Percentiles rank a stretch among this genome's conserved stretches.
phyloP scores from a whole-genome alignment of 2,797 vertebrate genomes.

The Aplochiton taeniatus region DNA sequence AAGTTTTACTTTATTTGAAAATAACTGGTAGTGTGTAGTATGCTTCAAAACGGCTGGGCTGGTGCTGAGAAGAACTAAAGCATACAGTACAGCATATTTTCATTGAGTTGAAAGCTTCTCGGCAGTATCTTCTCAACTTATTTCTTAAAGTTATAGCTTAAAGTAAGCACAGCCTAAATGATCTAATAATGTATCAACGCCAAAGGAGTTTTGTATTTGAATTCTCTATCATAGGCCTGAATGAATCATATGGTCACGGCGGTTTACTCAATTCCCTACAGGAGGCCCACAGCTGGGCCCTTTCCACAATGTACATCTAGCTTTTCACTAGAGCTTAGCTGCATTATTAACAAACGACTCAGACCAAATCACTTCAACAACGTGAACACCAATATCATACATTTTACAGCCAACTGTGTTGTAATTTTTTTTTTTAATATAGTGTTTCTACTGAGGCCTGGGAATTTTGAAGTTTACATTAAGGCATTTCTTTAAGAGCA shows the following conservation, averaged over 20 bases:
- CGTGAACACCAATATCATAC: not conserved
- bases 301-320: constrained; percentile 42
- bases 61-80: too few species aligned
- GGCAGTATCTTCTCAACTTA: not conserved
- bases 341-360: constrained; percentile 14
- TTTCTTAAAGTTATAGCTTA: not conserved
- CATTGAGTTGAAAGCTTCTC: too few species aligned
- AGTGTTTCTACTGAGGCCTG: too few species aligned
- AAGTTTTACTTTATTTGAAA: not conserved
- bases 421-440: too few species aligned
- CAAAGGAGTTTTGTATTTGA: not conserved
- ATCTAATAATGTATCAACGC: not conserved
- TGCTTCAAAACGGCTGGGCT: too few species aligned
- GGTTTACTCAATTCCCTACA: constrained; percentile 51
- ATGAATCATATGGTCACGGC: constrained; percentile 67
- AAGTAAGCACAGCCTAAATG: too few species aligned
- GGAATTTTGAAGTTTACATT: too few species aligned
- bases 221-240: constrained; percentile 34
- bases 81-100: too few species aligned
- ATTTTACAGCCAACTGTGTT: not conserved
- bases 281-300: constrained; percentile 63
- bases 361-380: not conserved
- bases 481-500: too few species aligned
- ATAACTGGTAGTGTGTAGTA: too few species aligned
- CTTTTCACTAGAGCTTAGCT: constrained; percentile 28